Evolutionary conservation across 2,113 vertebrate species (phyloP), one percentile per base, ranked within the genome.

Genomic region (Pardalotus punctatus): DNA sequence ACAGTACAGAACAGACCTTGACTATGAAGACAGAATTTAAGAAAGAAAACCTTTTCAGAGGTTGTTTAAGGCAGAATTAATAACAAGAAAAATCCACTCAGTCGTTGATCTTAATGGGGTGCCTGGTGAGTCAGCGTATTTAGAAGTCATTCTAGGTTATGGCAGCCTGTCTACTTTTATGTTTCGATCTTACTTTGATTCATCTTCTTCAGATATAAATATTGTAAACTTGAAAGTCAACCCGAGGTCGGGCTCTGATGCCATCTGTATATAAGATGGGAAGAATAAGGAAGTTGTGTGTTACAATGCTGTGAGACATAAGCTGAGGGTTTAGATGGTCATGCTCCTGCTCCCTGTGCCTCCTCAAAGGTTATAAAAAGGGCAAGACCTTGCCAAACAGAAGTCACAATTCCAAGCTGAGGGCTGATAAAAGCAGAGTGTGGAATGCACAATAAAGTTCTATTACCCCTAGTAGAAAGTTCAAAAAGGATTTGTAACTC

Each of bases 171-270:
- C 86, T 79, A 16, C 86, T 95, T 92, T 86, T 56, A 69, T 85
- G 53, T 81, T 92, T 88, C 0, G 2, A 81, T 64, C 53, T 88
- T 74, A 64, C 69, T 86, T 91, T 40, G 64, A 81, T 93, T 91
- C 62, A 36, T 8, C 27, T 90, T 85, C 81, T 81, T 95, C 50
- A 69, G 78, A 65, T 85, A 91, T 24, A 87, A 93, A 81, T 62
- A 72, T 24, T 93, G 27, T 57, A 71, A 93, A 94, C 72, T 53
- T 94, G 57, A 96, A 96, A 94, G 90, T 82, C 93, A 94, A 7
- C 29, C 60, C 45, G 70, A 92, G 89, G 79, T 91, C 85, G 93
- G 54, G 38, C 10, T 93, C 70, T 90, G 54, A 58, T 85, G 78
- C 72, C 70, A 95, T 81, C 31, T 54, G 25, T 62, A 33, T 35